Percentiles rank a stretch among this genome's conserved stretches.
These are phyloP conservation scores for Apomyelois bistriatella DNA, from an alignment of 2,888 invertebrate genomes.

Conservation along the genomic window DNA sequence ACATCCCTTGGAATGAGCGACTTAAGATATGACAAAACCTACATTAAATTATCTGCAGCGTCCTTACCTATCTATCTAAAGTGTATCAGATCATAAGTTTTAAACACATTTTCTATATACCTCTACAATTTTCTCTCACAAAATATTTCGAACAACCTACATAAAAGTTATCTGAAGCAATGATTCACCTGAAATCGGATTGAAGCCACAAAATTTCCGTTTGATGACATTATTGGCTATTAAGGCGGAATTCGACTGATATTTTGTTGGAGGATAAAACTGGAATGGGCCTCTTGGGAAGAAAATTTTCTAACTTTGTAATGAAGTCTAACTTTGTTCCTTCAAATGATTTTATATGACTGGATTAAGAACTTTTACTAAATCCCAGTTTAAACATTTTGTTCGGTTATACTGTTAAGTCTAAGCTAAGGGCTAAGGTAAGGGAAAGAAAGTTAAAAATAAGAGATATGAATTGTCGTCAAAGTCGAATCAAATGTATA, in stretches of 20 bases:
- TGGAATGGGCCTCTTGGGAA: background rate
- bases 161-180: background rate
- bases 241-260: background rate
- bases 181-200: slow-evolving; percentile 1
- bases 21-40: no score
- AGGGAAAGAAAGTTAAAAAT: background rate
- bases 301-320: background rate
- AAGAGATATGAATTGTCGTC: no score
- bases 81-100: no score
- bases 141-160: background rate
- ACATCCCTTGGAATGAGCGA: no score
- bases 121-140: background rate
- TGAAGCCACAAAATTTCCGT: background rate
- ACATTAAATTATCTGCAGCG: no score
- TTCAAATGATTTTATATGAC: background rate
- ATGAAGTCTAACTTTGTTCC: background rate
- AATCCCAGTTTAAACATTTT: background rate
- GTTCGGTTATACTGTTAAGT: no score
- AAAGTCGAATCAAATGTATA: no score
- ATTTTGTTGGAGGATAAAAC: background rate
- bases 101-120: no score
- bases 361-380: background rate
- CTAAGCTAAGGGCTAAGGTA: no score
- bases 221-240: background rate
- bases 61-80: no score